Evolutionary conservation across 1,140 invertebrate genomes (phyloP).

Genomic region (Drosophila nigromelanica): DNA sequence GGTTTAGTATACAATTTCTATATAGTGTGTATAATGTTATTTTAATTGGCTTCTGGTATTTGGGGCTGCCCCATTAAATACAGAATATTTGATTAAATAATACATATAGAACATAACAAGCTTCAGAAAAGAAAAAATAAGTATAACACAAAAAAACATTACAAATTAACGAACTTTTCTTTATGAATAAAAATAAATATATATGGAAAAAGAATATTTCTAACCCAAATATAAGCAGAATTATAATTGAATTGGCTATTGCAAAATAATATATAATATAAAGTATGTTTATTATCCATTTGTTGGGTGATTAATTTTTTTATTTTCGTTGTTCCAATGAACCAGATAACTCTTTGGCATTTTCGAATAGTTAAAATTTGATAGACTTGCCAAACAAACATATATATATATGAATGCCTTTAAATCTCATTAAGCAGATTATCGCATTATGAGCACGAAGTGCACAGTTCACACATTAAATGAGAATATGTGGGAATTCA

Average conservation of each 20-base stretch:
- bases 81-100: constrained; percentile 47
- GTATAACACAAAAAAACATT: background rate
- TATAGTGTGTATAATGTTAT: constrained; percentile 58
- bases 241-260: too few species aligned
- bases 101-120: background rate
- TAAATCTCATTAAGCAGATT: constrained; percentile 28
- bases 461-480: constrained; percentile 34
- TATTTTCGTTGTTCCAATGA: too few species aligned
- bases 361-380: too few species aligned
- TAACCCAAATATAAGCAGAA: too few species aligned
- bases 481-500: constrained; percentile 29
- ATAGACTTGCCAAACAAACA: too few species aligned
- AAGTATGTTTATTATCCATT: too few species aligned
- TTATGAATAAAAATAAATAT: too few species aligned
- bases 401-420: background rate
- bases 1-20: constrained; percentile 29
- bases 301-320: too few species aligned
- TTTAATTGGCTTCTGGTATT: constrained; percentile 69
- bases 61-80: constrained; percentile 24
- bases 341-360: too few species aligned
- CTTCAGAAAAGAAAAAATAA: background rate
- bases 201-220: too few species aligned
- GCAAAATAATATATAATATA: too few species aligned
- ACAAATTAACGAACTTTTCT: background rate
- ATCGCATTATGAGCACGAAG: constrained; percentile 18